Evolutionary conservation across 2,888 invertebrate genomes (phyloP).

Genomic region (Gortyna flavago): DNA sequence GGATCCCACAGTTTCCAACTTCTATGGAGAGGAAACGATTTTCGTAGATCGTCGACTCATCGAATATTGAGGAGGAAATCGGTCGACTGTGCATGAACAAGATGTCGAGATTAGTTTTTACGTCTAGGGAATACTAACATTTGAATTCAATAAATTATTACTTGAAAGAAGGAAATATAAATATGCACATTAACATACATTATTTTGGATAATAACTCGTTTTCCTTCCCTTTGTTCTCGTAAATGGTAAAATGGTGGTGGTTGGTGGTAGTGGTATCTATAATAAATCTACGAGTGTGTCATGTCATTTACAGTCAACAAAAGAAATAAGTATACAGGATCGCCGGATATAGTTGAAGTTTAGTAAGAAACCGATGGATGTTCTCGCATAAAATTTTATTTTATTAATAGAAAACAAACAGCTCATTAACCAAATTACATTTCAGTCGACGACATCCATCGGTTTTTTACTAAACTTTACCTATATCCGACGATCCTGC

Average conservation of each 20-base stretch:
- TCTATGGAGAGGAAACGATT: conserved; percentile 11
- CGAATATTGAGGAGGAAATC: conserved; percentile 12
- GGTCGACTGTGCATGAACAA: not conserved
- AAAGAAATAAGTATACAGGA: no score
- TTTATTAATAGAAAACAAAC: no score
- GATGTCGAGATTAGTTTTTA: conserved; percentile 7
- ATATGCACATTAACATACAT: not conserved
- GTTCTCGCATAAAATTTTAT: no score
- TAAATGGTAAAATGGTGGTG: no score
- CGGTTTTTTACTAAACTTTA: no score
- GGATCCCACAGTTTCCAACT: not conserved
- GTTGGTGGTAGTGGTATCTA: no score
- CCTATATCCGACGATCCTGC: no score
- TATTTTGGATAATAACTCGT: conserved; percentile 3
- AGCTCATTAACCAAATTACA: no score
- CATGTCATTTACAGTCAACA: no score
- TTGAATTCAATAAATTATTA: not conserved
- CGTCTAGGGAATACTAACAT: not conserved
- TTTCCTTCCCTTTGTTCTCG: not conserved
- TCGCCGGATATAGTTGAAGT: no score
- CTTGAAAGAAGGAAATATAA: not conserved
- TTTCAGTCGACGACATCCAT: no score
- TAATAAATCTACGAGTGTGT: not conserved
- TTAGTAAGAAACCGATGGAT: no score
- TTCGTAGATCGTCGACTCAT: not conserved